A percentile compares a stretch with the other conserved stretches of the same genome.
Evolutionary conservation across 2,113 vertebrate genomes (phyloP).

Genomic region (Ptilonorhynchus violaceus): DNA sequence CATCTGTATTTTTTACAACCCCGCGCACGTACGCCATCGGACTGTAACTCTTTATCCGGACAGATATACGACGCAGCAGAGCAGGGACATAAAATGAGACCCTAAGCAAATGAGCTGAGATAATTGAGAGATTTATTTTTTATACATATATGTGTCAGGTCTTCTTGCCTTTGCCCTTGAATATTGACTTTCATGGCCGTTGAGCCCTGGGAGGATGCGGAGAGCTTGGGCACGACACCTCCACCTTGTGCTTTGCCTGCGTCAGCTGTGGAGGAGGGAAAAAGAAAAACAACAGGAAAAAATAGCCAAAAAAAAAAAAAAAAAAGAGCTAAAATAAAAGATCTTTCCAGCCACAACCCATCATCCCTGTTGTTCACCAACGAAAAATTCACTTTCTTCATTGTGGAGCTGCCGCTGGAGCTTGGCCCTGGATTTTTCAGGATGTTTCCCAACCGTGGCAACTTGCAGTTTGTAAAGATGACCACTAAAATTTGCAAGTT

Average conservation of each 20-base stretch:
- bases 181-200: slow-evolving; percentile 82
- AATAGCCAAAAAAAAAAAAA: too few species aligned
- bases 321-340: not conserved
- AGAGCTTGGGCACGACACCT: not conserved
- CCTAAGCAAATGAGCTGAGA: slow-evolving; percentile 89
- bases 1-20: slow-evolving; percentile 99
- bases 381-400: not conserved
- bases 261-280: fast-evolving
- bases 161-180: slow-evolving; percentile 88
- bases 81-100: slow-evolving; percentile 87
- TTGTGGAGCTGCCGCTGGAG: not conserved
- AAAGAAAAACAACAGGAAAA: fast-evolving
- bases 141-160: slow-evolving; percentile 77
- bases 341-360: not conserved
- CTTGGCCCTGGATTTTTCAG: not conserved
- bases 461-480: slow-evolving; percentile 74
- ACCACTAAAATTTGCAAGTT: slow-evolving; percentile 79
- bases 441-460: not conserved
- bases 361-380: not conserved
- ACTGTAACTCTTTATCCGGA: slow-evolving; percentile 89
- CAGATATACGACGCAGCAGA: slow-evolving; percentile 84
- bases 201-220: slow-evolving; percentile 2
- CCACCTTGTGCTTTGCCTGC: not conserved
- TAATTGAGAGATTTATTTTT: slow-evolving; percentile 99
- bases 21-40: slow-evolving; percentile 76